Evolutionary conservation across 2,113 vertebrate species (phyloP), one percentile per base, ranked within the genome.

Genomic region (Poeciliopsis occidentalis): DNA sequence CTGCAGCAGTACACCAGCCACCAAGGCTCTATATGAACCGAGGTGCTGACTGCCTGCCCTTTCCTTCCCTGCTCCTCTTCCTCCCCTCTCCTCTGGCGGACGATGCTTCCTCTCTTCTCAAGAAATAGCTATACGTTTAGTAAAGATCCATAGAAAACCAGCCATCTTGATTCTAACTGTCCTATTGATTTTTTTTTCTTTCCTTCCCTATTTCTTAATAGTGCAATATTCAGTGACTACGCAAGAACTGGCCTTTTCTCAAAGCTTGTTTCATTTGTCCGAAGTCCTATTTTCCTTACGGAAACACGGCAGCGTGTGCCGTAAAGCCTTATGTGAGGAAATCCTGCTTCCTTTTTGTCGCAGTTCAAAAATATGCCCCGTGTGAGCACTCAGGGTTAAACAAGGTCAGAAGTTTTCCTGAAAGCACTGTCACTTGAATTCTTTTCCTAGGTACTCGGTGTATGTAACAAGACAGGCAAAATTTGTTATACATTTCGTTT

Each of bases 1-100:
- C 94, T 94, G 93, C 93, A 94, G 93, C 91, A 94, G 90, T 89
- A 93, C 88, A 86, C 85, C 90, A 92, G 82, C 87, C 69, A 86
- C 47, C 39, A 78, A 88, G 91, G 86, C 86, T 89, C 81, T 88
- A 85, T 87, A 82, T 81, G 60, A 73, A n/a, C 89, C 81, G 87
- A 84, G 90, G 86, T 86, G 78, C 85, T 87, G 85, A 76, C 82
- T 85, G 84, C 83, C 73, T 83, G 78, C 83, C 79, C 80, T 66
- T 31, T 77, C 71, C 76, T 72, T 87, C 84, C 67, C 81, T 76
- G 79, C 69, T 75, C 77, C 75, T 81, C 65, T 88, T 64, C 80
- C 83, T 82, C 86, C 73, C 80, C 69, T 75, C 70, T 79, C 69
- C 90, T 85, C 87, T 72, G 86, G 81, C 80, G 81, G 69, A 64